Evolutionary conservation across 2,113 vertebrate genomes (phyloP).

Genomic region (Oplegnathus fasciatus): DNA sequence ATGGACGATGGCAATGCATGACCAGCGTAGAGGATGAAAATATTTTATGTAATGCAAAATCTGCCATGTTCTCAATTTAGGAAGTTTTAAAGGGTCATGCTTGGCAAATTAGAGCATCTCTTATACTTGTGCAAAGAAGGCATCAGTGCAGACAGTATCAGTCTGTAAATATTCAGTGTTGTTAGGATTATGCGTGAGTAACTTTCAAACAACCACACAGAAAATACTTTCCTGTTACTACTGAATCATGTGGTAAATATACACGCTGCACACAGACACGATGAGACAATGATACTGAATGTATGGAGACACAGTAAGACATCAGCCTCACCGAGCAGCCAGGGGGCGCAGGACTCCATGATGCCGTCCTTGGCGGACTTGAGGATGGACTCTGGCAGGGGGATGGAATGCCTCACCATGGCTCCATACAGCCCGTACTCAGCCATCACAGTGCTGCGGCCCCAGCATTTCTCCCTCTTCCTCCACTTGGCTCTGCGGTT

Average conservation of each 20-base stretch:
- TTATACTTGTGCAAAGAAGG: background rate
- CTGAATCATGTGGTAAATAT: background rate
- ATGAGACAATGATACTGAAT: background rate
- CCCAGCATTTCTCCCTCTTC: conserved; percentile 99
- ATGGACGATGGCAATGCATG: conserved; percentile 52
- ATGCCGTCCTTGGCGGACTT: conserved; percentile 99
- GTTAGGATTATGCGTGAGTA: background rate
- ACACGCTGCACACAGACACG: background rate
- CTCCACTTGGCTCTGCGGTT: conserved; percentile 99
- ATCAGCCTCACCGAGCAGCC: conserved; percentile 93
- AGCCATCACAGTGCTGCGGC: conserved; percentile 98
- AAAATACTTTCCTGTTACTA: background rate
- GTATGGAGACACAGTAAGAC: background rate
- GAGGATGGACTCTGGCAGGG: conserved; percentile 97
- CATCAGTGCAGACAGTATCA: background rate
- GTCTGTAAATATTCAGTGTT: background rate
- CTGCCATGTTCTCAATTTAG: background rate
- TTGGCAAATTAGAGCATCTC: conserved; percentile 8
- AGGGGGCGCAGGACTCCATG: conserved; percentile 99
- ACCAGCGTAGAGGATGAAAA: conserved; percentile 33
- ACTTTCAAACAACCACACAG: background rate
- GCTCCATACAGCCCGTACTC: conserved; percentile 98
- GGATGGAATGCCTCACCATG: conserved; percentile 99
- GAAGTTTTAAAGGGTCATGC: conserved; percentile 7
- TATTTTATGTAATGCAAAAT: background rate